Percentiles rank a stretch among this genome's conserved stretches.
These are phyloP conservation scores for Miichthys miiuy DNA, from an alignment of 2,797 vertebrate species.

Conservation along the genomic window DNA sequence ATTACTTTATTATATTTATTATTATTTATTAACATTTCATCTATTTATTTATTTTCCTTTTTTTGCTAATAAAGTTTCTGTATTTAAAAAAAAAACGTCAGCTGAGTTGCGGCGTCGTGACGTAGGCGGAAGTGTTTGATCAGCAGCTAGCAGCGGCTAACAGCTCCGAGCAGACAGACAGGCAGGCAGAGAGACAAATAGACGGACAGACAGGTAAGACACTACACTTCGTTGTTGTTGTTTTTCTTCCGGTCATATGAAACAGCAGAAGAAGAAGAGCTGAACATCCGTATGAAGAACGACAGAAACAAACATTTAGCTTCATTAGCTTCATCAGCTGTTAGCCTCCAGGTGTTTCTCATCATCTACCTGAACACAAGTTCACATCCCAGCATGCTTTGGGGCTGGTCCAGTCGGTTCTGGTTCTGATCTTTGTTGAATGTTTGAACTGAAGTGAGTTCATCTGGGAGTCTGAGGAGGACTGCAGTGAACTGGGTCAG, in stretches of 20 bases:
- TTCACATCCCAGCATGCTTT: too few relatives aligned
- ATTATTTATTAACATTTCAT: not conserved
- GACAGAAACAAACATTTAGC: constrained; percentile 21
- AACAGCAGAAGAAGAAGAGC: not conserved
- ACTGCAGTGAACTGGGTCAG: too few relatives aligned
- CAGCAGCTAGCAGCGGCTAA: constrained; percentile 40
- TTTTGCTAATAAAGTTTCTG: not conserved
- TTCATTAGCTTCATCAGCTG: constrained; percentile 16
- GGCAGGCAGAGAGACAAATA: not conserved
- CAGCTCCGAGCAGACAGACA: constrained; percentile 9
- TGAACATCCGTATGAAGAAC: not conserved
- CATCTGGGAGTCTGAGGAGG: too few relatives aligned
- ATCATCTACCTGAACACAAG: not conserved
- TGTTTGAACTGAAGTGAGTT: too few relatives aligned
- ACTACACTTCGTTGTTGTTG: not conserved
- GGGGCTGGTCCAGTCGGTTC: too few relatives aligned
- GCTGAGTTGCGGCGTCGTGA: constrained; percentile 16
- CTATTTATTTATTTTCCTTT: not conserved
- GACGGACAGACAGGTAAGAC: constrained; percentile 44
- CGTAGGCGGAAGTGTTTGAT: constrained; percentile 38
- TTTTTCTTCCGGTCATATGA: not conserved
- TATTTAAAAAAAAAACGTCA: not conserved
- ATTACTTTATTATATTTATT: not conserved
- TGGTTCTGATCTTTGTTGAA: too few relatives aligned
- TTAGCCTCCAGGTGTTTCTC: constrained; percentile 22